A percentile compares a stretch with the other conserved stretches of the same genome.
These are phyloP conservation scores for Eleutherodactylus coqui DNA, from an alignment of 2,797 vertebrate species.

Conservation along the genomic window DNA sequence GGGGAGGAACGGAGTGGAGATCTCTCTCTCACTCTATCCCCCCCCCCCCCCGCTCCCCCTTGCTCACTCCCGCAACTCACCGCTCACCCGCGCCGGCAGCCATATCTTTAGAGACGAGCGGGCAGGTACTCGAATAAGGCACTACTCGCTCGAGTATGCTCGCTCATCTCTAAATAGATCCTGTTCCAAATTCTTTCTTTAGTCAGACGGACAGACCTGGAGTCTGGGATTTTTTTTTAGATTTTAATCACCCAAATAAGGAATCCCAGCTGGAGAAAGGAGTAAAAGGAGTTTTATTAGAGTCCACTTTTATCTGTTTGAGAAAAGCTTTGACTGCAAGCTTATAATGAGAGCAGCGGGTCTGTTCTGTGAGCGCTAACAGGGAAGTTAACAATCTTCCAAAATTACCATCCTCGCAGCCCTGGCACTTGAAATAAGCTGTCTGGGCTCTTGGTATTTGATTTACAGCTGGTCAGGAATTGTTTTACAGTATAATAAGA, in stretches of 20 bases:
- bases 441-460: not conserved
- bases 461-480: not conserved
- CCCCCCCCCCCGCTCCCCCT: no score
- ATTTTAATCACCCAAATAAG: not conserved
- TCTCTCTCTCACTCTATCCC: no score
- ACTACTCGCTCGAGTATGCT: no score
- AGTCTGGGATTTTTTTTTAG: not conserved
- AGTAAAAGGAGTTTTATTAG: not conserved
- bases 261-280: slow-evolving; percentile 1
- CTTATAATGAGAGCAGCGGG: slow-evolving; percentile 2
- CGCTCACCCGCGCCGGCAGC: no score
- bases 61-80: no score
- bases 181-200: no score
- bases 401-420: slow-evolving; percentile 2
- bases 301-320: not conserved
- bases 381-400: slow-evolving; percentile 3
- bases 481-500: slow-evolving; percentile 23
- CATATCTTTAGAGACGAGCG: no score
- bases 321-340: not conserved
- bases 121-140: no score
- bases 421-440: not conserved
- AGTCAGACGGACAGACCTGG: no score
- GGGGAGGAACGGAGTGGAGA: no score
- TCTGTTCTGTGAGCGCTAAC: not conserved
- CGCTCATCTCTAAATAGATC: no score